phyloP scores from a whole-genome alignment of 2,113 vertebrate species.

The Crotalus tigris region DNA sequence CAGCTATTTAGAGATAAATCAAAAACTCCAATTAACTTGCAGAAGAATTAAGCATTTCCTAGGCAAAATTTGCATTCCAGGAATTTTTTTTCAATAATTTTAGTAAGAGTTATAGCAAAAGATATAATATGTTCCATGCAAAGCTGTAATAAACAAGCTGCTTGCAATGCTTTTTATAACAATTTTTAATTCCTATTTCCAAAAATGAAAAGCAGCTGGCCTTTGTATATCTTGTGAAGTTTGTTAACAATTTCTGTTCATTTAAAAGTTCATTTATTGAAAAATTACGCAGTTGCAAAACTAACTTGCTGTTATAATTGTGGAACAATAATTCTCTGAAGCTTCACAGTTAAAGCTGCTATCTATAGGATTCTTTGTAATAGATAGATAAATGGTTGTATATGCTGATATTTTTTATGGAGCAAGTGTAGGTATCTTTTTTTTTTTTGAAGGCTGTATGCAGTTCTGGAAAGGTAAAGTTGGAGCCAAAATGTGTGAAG shows the following conservation, averaged over 20 bases:
- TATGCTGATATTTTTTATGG: not conserved
- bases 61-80: not conserved
- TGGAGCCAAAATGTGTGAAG: not conserved
- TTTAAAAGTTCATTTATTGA: not conserved
- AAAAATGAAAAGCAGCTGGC: not conserved
- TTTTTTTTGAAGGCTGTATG: not conserved
- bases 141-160: not conserved
- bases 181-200: not conserved
- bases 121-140: not conserved
- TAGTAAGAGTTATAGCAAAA: not conserved
- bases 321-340: not conserved
- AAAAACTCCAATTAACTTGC: not conserved
- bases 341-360: not conserved
- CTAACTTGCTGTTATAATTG: not conserved
- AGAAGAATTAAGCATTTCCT: not conserved
- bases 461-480: not conserved
- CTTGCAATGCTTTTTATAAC: not conserved
- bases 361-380: not conserved
- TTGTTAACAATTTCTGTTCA: not conserved
- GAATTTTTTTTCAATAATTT: not conserved
- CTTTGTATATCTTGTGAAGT: not conserved
- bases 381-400: not conserved
- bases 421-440: not conserved
- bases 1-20: not conserved
- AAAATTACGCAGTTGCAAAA: not conserved